Conservation (phyloP, 2,797 vertebrate genomes). For the Kryptolebias ocellatus region DNA sequence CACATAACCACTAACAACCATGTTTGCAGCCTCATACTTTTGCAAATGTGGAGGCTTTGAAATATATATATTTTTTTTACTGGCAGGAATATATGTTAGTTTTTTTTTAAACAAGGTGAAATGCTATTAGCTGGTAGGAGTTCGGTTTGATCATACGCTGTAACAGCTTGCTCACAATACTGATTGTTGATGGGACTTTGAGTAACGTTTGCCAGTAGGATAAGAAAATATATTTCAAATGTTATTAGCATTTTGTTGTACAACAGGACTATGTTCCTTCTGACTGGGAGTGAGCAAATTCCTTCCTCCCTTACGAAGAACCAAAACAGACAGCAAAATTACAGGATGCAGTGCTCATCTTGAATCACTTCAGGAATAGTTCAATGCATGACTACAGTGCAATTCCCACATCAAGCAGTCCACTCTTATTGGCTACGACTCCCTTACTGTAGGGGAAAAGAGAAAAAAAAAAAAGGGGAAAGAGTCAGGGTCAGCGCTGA, state of each 20-base stretch:
- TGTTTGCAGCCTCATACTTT: too few relatives aligned
- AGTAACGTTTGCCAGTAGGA: neutral
- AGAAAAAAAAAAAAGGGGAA: neutral
- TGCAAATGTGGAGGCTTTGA: too few relatives aligned
- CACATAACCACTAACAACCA: too few relatives aligned
- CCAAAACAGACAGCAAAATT: slow-evolving; percentile 57
- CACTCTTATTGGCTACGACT: slow-evolving; percentile 35
- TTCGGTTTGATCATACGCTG: slow-evolving; percentile 15
- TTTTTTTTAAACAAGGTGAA: too few relatives aligned
- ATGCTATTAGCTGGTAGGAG: neutral
- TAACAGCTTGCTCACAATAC: too few relatives aligned
- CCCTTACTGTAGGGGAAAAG: neutral
- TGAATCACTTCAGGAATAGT: slow-evolving; percentile 65
- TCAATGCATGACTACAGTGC: slow-evolving; percentile 52
- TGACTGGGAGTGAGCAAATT: slow-evolving; percentile 19
- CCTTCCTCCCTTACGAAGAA: neutral
- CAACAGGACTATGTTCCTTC: neutral
- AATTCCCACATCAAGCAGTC: slow-evolving; percentile 47
- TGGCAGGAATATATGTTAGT: too few relatives aligned
- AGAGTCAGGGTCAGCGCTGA: slow-evolving; percentile 55
- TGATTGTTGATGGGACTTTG: neutral
- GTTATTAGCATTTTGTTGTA: too few relatives aligned
- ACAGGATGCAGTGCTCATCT: slow-evolving; percentile 66
- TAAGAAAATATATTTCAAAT: too few relatives aligned
- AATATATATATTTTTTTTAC: too few relatives aligned